Base-by-base conservation (phyloP, 2,888 invertebrate genomes). In the Ophion obscuratus region DNA sequence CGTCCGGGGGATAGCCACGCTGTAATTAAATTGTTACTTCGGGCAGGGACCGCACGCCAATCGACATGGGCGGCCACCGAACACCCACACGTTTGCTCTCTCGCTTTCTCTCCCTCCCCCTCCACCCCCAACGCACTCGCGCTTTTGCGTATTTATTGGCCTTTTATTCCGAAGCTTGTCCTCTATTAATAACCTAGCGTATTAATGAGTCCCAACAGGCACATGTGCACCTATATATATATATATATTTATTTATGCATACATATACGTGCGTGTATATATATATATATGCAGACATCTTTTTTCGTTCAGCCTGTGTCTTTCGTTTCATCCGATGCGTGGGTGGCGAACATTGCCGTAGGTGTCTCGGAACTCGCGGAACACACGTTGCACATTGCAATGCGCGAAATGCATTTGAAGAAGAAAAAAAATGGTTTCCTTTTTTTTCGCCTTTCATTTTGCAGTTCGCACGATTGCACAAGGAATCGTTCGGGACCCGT, bases 11-110 rank as follows among this genome's bases (percentile, higher is more conserved):
- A 82, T 83, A 89, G 88, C 89, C 89, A 90, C 89, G 91, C 91
- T 93, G 93, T 94, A 94, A 94, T 94, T 94, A 94, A 94, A 94
- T 94, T 93, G 94, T 94, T 93, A 94, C 94, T 94, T 89, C 91
- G 90, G 94, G 94, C 94, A 87, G 81, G 70, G 91, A 90, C 92
- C 91, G 92, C 92, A 92, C 92, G 92, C 92, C 92, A 92, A 93
- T 93, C 93, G 93, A 93, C 92, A 93, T 91, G 90, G 87, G 88
- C 90, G 92, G 90, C 93, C 93, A 93, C 93, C 79, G 86, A 87
- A 89, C 88, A 89, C 89, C 88, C 88, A 88, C 88, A 87, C 86
- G 61, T 76, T 71, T 47, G 17, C 81, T 82, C 76, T 64, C 86
- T 71, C 74, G 27, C 57, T 71, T 68, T 76, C 73, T 14, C 66